Evolutionary conservation across 1,140 invertebrate species (phyloP), one percentile per base, ranked within the genome.

Genomic region (Epicauta chinensis): DNA sequence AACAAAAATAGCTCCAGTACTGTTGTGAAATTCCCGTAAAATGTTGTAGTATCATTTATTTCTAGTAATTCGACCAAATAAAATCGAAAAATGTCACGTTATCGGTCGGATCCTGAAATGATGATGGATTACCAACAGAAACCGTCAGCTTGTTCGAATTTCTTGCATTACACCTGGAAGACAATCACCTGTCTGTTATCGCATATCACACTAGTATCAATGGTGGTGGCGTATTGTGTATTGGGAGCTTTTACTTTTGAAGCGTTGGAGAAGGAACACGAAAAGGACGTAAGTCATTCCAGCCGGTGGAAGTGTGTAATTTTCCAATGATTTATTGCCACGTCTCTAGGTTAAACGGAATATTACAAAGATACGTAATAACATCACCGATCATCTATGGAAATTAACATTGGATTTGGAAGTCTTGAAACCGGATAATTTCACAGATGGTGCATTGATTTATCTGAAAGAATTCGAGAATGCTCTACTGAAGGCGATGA

Each of bases 171-270:
- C 49, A 65, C 83, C 11, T 89, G 87, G 85, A 87, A 87, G 68
- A 80, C 90, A 43, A 83, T 82, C 70, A 86, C 88, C 56, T 89
- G 90, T 73, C 75, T 93, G 36, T 89, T 93, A 61, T 91, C 89
- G 0, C 91, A 94, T 75, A 85, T 93, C 56, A 85, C 89, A 56
- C 79, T 94, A 44, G 81, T 93, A 53, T 86, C 89, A 23, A 74
- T 91, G 62, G 89, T 94, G 39, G 87, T 93, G 41, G 82, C 86
- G 16, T 95, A 95, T 69, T 93, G 91, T 71, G 80, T 93, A 54
- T 78, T 91, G 34, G 91, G 91, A 6, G 91, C 89, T 6, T 84
- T 87, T 61, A 84, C 88, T 12, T 94, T 95, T 72, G 82, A 86
- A 66, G 73, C 74, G n/a, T 72, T 94, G 38, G 91, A 94, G 67